Base-by-base conservation (phyloP, 2,888 invertebrate genomes). In the Dromius quadrimaculatus region DNA sequence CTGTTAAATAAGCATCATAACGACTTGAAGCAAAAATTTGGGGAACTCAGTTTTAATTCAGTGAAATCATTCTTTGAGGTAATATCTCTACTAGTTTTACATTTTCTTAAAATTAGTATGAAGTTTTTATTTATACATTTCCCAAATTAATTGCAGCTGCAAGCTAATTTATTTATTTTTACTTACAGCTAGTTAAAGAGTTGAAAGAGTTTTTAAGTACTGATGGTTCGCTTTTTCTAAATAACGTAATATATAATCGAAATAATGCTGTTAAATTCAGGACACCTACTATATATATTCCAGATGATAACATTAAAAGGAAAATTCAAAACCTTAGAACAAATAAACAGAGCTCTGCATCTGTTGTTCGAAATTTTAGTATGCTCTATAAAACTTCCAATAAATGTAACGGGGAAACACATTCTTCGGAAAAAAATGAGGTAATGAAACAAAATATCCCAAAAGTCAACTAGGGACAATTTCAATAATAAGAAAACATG, bases 11-110 rank as follows among this genome's bases (percentile, higher is more conserved):
- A 87, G 73, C 88, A 89, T 77, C 79, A 85, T 1, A 82, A 85
- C 1, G 82, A 87, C 63, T 78, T 92, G 9, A 84, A 87, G 70
- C 84, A 86, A 66, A 84, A 85, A 74, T 89, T 90, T 79, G 90
- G 90, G 0, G 81, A 83, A 41, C 84, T 88, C 20, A 84, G 85
- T 1, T 82, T 84, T 4, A 80, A 85, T 3, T 84, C 83, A 0
- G 86, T 86, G 19, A 84, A 85, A 71, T 85, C 87, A 75, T 87
- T 91, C 68, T 87, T 87, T 80, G 81, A 85, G 79, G 87, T 89
- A 77, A 76, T 74, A 45, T n/a, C n/a, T n/a, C n/a, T n/a, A n/a
- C n/a, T n/a, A n/a, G n/a, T n/a, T n/a, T n/a, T n/a, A n/a, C n/a
- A n/a, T n/a, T n/a, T n/a, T n/a, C n/a, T n/a, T n/a, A n/a, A n/a